Evolutionary conservation across 2,113 vertebrate species (phyloP), one percentile per base, ranked within the genome.

Genomic region (Emydura subglobosa): DNA sequence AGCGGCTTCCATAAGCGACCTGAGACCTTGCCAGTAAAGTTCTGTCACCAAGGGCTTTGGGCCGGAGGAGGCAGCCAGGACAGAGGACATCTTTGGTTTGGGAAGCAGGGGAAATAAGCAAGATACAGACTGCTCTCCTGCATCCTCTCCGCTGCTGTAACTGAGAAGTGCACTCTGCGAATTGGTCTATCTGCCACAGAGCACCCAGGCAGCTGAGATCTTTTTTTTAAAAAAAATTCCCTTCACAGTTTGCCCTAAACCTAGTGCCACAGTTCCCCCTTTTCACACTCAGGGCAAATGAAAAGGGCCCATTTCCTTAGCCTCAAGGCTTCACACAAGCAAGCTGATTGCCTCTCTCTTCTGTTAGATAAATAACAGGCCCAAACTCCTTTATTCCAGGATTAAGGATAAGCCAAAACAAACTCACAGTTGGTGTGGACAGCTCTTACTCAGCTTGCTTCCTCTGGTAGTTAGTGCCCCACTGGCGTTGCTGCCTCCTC

Each of bases 41-140:
- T 53, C 24, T 16, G 16, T 19, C 68, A 17, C 1, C 25, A 19
- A 34, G 65, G 50, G 16, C 29, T 22, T 82, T 8, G 31, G 22
- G 31, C 21, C 51, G 89, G 27, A 44, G 34, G 49, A 13, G 1
- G 27, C 53, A 5, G 25, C 44, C 0, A 0, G 47, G 42, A 5
- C 1, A 19, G 27, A 29, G 16, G 25, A 4, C 17, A 22, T 31
- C 11, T n/a, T 10, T n/a, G 17, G 5, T 51, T 17, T 49, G 27
- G 5, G 68, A 29, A 4, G 3, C 7, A 29, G 21, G 65, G 83
- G 51, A 14, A 39, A 22, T 27, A 11, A 24, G 39, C 39, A 21
- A 21, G 42, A 31, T 5, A 7, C 11, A 25, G 5, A 7, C 27
- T 31, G 24, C 25, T 29, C 12, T 47, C 74, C 42, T 44, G 74